Conservation (phyloP, 2,888 invertebrate genomes). For the Agonopterix subpropinquella region DNA sequence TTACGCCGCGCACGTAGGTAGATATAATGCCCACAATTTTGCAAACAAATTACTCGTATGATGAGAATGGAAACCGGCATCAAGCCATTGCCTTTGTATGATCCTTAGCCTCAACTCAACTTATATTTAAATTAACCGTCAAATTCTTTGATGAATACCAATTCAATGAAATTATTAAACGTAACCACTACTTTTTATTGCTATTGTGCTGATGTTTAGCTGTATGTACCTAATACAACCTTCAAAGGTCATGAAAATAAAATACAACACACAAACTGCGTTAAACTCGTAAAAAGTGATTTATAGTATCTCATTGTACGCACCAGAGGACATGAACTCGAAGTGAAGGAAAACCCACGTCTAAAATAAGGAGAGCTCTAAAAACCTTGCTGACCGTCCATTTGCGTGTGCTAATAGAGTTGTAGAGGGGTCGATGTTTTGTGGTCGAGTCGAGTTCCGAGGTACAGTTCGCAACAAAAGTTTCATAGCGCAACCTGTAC, state of each 20-base stretch:
- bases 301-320: slow-evolving; percentile 44
- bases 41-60: slow-evolving; percentile 5
- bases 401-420: slow-evolving; percentile 9
- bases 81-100: not conserved
- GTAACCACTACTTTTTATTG: too few species aligned
- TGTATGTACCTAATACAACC: not conserved
- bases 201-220: too few species aligned
- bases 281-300: slow-evolving; percentile 46
- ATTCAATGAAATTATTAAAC: too few species aligned
- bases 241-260: slow-evolving; percentile 7
- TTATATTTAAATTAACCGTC: not conserved
- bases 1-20: slow-evolving; percentile 5
- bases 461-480: not conserved
- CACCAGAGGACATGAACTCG: slow-evolving; percentile 30
- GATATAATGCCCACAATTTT: slow-evolving; percentile 5
- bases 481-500: too few species aligned
- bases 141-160: too few species aligned
- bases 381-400: slow-evolving; percentile 4
- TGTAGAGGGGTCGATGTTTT: slow-evolving; percentile 13
- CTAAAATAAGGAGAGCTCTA: slow-evolving; percentile 10
- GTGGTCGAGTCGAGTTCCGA: slow-evolving; percentile 23
- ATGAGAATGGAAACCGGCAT: not conserved
- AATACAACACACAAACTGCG: slow-evolving; percentile 18
- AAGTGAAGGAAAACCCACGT: slow-evolving; percentile 26
- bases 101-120: not conserved